These are phyloP conservation scores for Manis pentadactyla DNA, from an alignment of 2,797 vertebrate genomes.

Conservation along the genomic window DNA sequence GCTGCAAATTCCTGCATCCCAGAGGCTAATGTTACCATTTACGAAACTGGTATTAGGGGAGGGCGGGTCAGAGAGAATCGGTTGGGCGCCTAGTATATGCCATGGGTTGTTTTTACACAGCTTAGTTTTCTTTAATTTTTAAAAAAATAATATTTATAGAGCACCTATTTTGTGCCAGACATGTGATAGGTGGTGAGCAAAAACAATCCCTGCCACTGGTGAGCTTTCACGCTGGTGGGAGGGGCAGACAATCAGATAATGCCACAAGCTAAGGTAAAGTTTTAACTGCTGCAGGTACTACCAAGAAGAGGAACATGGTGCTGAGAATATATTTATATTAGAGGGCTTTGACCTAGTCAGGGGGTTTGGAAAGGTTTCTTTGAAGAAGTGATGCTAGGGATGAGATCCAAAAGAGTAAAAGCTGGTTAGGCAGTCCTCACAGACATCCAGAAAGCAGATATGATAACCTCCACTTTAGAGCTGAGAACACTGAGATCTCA, in stretches of 20 bases:
- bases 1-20: not conserved
- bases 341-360: not conserved
- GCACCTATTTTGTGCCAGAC: not conserved
- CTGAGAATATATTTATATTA: not conserved
- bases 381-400: not conserved
- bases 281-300: not conserved
- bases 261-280: not conserved
- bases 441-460: not conserved
- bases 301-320: not conserved
- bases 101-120: not conserved
- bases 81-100: accelerated
- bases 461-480: not conserved
- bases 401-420: not conserved
- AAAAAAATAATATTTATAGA: not conserved
- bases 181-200: not conserved
- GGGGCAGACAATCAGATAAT: not conserved
- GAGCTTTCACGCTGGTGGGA: not conserved
- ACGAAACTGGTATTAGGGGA: not conserved
- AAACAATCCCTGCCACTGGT: not conserved
- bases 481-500: not conserved
- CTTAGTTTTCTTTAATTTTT: not conserved
- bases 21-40: not conserved
- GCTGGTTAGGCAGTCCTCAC: not conserved
- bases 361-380: not conserved
- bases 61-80: not conserved